Conservation (phyloP, 1,140 invertebrate genomes). For the Pectinophora gossypiella region DNA sequence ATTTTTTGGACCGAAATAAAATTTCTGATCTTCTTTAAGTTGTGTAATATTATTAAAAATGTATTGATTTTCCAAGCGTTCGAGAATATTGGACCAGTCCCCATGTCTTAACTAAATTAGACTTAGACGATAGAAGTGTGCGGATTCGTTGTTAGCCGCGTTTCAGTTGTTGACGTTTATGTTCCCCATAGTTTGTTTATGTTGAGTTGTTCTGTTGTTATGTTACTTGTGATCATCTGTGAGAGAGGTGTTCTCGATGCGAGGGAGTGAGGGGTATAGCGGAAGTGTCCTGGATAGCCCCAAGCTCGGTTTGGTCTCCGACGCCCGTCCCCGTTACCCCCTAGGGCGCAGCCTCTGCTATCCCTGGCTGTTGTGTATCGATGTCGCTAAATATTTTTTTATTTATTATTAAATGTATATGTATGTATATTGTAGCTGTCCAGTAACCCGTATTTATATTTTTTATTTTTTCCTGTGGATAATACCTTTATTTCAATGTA, state of each 20-base stretch:
- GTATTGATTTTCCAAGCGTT: conserved; percentile 42
- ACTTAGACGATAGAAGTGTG: conserved; percentile 28
- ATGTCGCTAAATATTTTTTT: conserved; percentile 59
- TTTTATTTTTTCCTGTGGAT: conserved; percentile 7
- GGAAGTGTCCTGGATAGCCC: conserved; percentile 69
- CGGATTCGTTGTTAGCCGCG: conserved; percentile 44
- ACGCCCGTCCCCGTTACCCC: conserved; percentile 51
- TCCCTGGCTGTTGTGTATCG: conserved; percentile 72
- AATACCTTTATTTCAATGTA: neutral
- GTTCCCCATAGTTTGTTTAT: conserved; percentile 61
- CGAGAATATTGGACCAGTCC: conserved; percentile 30
- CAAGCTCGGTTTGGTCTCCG: conserved; percentile 62
- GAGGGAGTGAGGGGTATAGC: conserved; percentile 73
- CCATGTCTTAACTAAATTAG: conserved; percentile 21
- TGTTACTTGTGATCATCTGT: conserved; percentile 72
- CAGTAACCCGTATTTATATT: conserved; percentile 34
- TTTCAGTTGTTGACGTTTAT: conserved; percentile 50
- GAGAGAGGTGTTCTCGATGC: conserved; percentile 75
- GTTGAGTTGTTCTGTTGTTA: conserved; percentile 65
- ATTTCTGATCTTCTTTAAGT: too few species aligned
- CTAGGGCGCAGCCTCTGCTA: conserved; percentile 73
- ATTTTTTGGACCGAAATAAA: too few species aligned
- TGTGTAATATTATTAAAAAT: conserved; percentile 8
- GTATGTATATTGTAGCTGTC: conserved; percentile 60
- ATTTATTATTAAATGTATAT: conserved; percentile 41